A percentile compares a stretch with the other conserved stretches of the same genome.
Conservation (phyloP, 1,140 invertebrate genomes). For the Hermetia illucens region DNA sequence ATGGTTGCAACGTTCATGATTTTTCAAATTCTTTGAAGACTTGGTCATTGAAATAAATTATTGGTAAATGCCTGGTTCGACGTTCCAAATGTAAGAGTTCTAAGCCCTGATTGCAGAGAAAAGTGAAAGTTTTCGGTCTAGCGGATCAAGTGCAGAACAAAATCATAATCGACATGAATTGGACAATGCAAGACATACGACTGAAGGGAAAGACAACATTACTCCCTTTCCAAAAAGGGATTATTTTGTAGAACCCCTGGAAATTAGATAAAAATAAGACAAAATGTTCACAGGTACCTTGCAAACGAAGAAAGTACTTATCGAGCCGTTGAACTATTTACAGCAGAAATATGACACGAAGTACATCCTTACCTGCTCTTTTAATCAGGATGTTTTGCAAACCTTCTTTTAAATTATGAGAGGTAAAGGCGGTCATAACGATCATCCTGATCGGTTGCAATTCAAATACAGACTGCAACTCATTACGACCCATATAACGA, state of each 20-base stretch:
- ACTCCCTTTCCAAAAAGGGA: neutral
- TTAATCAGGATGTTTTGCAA: slow-evolving; percentile 30
- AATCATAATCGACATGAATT: neutral
- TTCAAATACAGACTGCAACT: too few relatives aligned
- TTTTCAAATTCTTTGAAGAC: neutral
- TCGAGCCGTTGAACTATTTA: neutral
- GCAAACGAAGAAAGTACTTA: too few relatives aligned
- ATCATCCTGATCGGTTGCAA: slow-evolving; percentile 23
- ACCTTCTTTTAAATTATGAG: slow-evolving; percentile 22
- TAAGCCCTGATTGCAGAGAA: neutral
- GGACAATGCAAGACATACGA: neutral
- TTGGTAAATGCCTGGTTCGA: neutral
- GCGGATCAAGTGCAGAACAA: neutral
- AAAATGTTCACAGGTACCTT: too few relatives aligned
- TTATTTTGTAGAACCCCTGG: neutral
- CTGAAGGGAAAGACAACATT: neutral
- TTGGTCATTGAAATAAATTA: neutral
- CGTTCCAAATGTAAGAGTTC: neutral
- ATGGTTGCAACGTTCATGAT: neutral
- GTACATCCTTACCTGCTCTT: slow-evolving; percentile 17
- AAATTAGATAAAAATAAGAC: too few relatives aligned
- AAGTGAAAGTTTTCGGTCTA: neutral
- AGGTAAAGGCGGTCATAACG: slow-evolving; percentile 19
- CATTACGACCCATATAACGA: too few relatives aligned
- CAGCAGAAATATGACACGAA: neutral